phyloP scores from a whole-genome alignment of 2,888 invertebrate genomes.

The Clistopyga incitator region DNA sequence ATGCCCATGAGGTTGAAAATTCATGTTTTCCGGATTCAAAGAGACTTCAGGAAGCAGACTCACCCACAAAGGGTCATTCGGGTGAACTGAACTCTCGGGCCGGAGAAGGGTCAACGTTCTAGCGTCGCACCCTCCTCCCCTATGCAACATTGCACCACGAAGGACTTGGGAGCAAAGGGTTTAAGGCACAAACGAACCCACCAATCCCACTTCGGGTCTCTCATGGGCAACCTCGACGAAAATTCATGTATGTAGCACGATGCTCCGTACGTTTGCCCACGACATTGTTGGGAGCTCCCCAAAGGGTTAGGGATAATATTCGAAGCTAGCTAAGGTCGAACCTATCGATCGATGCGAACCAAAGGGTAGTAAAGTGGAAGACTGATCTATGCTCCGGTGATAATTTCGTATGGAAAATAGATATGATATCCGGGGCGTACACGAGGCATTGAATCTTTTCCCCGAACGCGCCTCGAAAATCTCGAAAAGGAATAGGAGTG shows the following conservation, averaged over 20 bases:
- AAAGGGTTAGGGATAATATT: slow-evolving; percentile 73
- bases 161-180: neutral
- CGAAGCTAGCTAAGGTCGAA: slow-evolving; percentile 17
- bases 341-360: neutral
- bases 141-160: neutral
- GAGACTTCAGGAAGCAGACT: no score
- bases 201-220: no score
- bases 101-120: slow-evolving; percentile 19
- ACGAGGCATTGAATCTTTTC: no score
- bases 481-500: no score
- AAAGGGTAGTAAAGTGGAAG: neutral
- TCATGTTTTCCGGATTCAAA: no score
- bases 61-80: neutral
- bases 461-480: neutral
- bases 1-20: no score
- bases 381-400: neutral
- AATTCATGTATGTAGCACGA: neutral
- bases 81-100: neutral
- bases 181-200: no score
- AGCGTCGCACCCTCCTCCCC: neutral
- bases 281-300: slow-evolving; percentile 71
- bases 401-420: no score
- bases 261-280: slow-evolving; percentile 9
- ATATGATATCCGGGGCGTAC: neutral
- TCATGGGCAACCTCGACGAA: slow-evolving; percentile 1